phyloP scores from a whole-genome alignment of 1,140 invertebrate genomes.

The Achroia grisella region DNA sequence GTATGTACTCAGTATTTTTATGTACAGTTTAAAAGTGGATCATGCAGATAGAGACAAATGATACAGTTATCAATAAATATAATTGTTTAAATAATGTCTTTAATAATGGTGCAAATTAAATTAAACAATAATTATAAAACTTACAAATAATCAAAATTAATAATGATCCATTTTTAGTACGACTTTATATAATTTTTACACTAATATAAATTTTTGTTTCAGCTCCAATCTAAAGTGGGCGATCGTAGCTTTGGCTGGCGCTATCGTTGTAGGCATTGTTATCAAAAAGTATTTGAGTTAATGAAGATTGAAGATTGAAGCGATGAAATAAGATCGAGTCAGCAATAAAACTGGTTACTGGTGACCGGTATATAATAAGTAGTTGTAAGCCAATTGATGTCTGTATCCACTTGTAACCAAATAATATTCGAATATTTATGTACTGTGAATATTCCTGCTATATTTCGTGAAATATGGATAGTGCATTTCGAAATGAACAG shows the following conservation, averaged over 20 bases:
- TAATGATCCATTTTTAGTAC: too few relatives aligned
- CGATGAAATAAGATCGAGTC: background rate
- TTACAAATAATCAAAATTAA: too few relatives aligned
- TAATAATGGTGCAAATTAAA: too few relatives aligned
- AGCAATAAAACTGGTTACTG: constrained; percentile 1
- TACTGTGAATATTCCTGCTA: too few relatives aligned
- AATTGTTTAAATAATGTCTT: too few relatives aligned
- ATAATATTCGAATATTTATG: background rate
- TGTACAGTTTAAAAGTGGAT: too few relatives aligned
- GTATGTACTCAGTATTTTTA: too few relatives aligned
- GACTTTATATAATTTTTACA: background rate
- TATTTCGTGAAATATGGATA: too few relatives aligned
- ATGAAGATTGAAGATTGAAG: background rate
- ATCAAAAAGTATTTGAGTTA: constrained; percentile 32
- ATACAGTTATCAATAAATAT: too few relatives aligned
- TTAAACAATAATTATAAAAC: too few relatives aligned
- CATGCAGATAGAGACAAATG: too few relatives aligned
- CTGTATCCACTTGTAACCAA: background rate
- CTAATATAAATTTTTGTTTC: constrained; percentile 13
- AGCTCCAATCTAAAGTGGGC: constrained; percentile 53
- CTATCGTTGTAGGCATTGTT: constrained; percentile 46
- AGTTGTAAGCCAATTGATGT: constrained; percentile 1
- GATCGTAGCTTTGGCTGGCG: constrained; percentile 31
- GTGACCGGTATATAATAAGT: background rate
- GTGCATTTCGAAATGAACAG: too few relatives aligned